A percentile compares a stretch with the other conserved stretches of the same genome.
Conservation (phyloP, 1,140 invertebrate species). For the Lamellibrachia luymesi region DNA sequence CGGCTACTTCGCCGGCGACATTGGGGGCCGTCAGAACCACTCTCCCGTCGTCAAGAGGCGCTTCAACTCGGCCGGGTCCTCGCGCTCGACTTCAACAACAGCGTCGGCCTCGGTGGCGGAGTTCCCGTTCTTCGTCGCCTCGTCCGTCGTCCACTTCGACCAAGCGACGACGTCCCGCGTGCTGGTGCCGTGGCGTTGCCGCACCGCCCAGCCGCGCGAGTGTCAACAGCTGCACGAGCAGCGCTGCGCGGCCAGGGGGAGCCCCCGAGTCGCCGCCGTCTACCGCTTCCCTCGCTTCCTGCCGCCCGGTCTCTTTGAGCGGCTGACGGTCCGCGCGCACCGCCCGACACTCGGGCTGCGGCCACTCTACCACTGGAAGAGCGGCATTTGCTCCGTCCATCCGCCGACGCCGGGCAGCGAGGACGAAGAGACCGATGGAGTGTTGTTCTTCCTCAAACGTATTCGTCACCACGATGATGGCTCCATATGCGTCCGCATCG, state of each 20-base stretch:
- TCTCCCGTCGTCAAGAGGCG: background rate
- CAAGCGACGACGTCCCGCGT: slow-evolving; percentile 33
- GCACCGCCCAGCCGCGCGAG: slow-evolving; percentile 32
- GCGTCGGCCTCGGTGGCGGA: background rate
- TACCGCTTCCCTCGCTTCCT: slow-evolving; percentile 45
- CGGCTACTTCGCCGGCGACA: slow-evolving; percentile 37
- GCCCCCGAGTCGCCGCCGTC: slow-evolving; percentile 29
- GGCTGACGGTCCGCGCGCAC: slow-evolving; percentile 39
- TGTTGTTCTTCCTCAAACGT: slow-evolving; percentile 33
- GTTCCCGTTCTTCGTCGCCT: background rate
- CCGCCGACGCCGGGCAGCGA: background rate
- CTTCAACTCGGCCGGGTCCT: background rate
- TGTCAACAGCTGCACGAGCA: slow-evolving; percentile 32
- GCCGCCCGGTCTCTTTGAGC: slow-evolving; percentile 49
- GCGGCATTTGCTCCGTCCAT: slow-evolving; percentile 45
- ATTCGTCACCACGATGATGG: background rate
- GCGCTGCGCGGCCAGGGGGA: slow-evolving; percentile 18
- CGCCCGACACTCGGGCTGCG: slow-evolving; percentile 35
- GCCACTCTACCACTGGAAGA: slow-evolving; percentile 46
- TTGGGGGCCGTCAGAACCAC: background rate
- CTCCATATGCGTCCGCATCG: background rate
- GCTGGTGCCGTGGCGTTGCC: slow-evolving; percentile 36
- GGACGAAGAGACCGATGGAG: background rate
- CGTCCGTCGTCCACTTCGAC: background rate
- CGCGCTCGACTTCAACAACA: background rate